These are phyloP conservation scores for Drosophila cardini DNA, from an alignment of 1,140 invertebrate genomes.

Conservation along the genomic window DNA sequence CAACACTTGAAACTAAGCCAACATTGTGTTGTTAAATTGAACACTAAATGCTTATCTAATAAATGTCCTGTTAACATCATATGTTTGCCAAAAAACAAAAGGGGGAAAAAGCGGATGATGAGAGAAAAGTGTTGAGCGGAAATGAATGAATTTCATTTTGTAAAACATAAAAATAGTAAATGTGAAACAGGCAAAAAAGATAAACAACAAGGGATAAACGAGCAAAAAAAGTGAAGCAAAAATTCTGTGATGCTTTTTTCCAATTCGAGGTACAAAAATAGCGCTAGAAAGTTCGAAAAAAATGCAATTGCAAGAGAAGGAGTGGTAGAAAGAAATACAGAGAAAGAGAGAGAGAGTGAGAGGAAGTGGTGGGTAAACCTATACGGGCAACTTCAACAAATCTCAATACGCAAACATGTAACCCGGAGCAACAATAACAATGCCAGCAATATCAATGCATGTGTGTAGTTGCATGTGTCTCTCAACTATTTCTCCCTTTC, in stretches of 20 bases:
- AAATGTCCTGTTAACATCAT: conserved; percentile 40
- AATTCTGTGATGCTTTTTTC: conserved; percentile 24
- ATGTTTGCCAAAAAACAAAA: conserved; percentile 20
- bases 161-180: conserved; percentile 24
- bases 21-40: neutral
- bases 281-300: conserved; percentile 38
- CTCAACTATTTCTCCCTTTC: conserved; percentile 16
- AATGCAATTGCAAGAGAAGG: neutral
- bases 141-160: conserved; percentile 40
- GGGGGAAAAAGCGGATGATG: conserved; percentile 9
- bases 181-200: conserved; percentile 27
- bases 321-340: neutral
- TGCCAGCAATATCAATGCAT: conserved; percentile 20
- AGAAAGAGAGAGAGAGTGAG: neutral
- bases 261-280: conserved; percentile 42
- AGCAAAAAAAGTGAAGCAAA: conserved; percentile 39
- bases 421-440: conserved; percentile 55
- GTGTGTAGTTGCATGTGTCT: neutral
- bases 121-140: conserved; percentile 20
- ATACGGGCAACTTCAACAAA: conserved; percentile 73
- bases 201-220: conserved; percentile 19
- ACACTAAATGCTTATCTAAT: conserved; percentile 35
- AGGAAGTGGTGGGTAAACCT: conserved; percentile 43
- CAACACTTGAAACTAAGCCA: neutral
- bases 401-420: conserved; percentile 71